phyloP scores from a whole-genome alignment of 1,140 invertebrate species.

The Brachionus koreanus region DNA sequence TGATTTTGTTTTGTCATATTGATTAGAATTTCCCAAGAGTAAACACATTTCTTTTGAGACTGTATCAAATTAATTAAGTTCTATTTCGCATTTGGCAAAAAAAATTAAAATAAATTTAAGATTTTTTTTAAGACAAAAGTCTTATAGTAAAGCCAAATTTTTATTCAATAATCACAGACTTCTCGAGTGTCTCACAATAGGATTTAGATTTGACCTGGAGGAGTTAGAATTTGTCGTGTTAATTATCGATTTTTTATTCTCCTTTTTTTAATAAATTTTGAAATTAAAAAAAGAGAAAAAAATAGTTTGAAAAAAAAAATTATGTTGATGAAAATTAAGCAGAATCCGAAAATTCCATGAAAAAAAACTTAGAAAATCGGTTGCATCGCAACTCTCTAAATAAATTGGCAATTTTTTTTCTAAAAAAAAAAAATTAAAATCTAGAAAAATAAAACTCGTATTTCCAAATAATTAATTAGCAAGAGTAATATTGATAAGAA shows the following conservation, averaged over 20 bases:
- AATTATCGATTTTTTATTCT: slow-evolving; percentile 10
- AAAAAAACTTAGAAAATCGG: slow-evolving; percentile 36
- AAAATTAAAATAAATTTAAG: neutral
- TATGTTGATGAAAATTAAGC: neutral
- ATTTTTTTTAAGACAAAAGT: slow-evolving; percentile 14
- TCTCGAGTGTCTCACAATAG: slow-evolving; percentile 20
- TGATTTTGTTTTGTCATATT: neutral
- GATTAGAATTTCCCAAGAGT: neutral
- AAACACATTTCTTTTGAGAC: neutral
- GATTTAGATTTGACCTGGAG: slow-evolving; percentile 15
- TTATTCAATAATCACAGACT: neutral
- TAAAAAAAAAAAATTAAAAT: slow-evolving; percentile 22
- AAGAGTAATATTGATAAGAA: neutral
- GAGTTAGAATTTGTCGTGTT: neutral
- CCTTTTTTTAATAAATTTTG: neutral
- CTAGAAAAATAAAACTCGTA: neutral
- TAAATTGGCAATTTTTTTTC: neutral
- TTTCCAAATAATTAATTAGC: neutral
- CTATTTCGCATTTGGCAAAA: neutral
- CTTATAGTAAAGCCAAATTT: neutral
- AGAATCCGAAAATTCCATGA: slow-evolving; percentile 8
- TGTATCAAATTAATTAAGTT: neutral
- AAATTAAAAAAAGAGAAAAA: neutral
- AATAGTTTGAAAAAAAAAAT: neutral
- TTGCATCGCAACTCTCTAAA: slow-evolving; percentile 39